phyloP scores from a whole-genome alignment of 1,140 invertebrate genomes.

The Solenopsis invicta region DNA sequence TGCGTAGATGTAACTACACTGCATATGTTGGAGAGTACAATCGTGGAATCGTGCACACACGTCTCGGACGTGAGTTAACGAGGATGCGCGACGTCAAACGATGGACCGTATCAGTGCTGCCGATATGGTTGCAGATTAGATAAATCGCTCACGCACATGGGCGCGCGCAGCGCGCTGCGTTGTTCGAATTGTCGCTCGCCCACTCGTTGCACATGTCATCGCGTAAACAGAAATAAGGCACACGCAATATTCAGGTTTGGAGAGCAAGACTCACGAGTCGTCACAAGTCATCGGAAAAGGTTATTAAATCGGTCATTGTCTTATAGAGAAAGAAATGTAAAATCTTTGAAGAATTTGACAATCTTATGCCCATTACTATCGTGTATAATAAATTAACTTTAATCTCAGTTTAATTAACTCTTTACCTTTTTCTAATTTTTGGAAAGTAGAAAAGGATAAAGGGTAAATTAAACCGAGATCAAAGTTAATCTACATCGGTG shows the following conservation, averaged over 20 bases:
- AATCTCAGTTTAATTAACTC: no score
- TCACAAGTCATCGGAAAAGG: not conserved
- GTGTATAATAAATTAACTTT: no score
- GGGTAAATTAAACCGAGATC: no score
- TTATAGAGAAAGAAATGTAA: no score
- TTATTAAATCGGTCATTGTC: no score
- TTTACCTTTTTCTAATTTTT: no score
- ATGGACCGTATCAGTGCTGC: not conserved
- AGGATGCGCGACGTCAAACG: conserved; percentile 15
- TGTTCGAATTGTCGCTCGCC: not conserved
- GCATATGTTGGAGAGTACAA: not conserved
- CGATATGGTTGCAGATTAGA: conserved; percentile 30
- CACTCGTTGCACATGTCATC: conserved; percentile 3
- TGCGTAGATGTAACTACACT: not conserved
- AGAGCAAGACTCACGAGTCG: not conserved
- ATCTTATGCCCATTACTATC: no score
- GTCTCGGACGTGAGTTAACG: not conserved
- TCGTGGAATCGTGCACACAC: not conserved
- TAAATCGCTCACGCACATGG: not conserved
- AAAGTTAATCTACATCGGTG: no score
- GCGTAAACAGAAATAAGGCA: not conserved
- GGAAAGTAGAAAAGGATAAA: no score
- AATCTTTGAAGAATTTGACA: no score
- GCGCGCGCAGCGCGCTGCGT: not conserved
- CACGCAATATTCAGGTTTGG: not conserved